Conservation (phyloP, 2,888 invertebrate species). For the Germaria angustata region DNA sequence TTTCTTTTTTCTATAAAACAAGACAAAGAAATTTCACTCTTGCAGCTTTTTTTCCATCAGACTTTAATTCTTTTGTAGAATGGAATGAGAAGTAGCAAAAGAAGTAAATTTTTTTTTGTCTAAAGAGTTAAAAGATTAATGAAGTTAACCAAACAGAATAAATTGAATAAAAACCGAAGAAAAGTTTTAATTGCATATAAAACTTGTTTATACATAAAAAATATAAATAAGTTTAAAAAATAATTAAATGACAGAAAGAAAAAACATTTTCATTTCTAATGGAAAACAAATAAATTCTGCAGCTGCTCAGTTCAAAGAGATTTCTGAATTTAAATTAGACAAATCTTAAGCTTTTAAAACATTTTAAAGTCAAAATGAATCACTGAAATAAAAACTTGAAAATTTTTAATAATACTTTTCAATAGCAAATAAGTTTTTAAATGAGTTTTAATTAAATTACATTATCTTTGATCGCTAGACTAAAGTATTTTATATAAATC, state of each 20-base stretch:
- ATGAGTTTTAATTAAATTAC: too few species aligned
- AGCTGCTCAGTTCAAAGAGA: too few species aligned
- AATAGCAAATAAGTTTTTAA: too few species aligned
- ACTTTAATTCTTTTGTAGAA: background rate
- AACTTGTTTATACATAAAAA: constrained; percentile 32
- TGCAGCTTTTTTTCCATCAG: background rate
- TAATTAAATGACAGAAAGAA: background rate
- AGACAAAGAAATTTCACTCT: background rate
- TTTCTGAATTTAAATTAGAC: too few species aligned
- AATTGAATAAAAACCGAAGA: constrained; percentile 30
- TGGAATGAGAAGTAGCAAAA: background rate
- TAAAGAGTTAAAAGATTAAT: constrained; percentile 55
- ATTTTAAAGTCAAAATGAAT: too few species aligned
- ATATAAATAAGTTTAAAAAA: constrained; percentile 3
- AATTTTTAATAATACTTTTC: too few species aligned
- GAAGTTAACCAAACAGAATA: constrained; percentile 30
- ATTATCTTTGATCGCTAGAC: too few species aligned
- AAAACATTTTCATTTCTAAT: background rate
- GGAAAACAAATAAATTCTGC: background rate
- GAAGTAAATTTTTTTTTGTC: too few species aligned
- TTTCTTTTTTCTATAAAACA: background rate
- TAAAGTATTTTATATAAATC: too few species aligned
- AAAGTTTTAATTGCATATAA: constrained; percentile 58
- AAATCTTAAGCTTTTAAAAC: too few species aligned
- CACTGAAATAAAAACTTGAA: too few species aligned